phyloP scores from a whole-genome alignment of 2,797 vertebrate genomes.

The Aplochiton taeniatus region DNA sequence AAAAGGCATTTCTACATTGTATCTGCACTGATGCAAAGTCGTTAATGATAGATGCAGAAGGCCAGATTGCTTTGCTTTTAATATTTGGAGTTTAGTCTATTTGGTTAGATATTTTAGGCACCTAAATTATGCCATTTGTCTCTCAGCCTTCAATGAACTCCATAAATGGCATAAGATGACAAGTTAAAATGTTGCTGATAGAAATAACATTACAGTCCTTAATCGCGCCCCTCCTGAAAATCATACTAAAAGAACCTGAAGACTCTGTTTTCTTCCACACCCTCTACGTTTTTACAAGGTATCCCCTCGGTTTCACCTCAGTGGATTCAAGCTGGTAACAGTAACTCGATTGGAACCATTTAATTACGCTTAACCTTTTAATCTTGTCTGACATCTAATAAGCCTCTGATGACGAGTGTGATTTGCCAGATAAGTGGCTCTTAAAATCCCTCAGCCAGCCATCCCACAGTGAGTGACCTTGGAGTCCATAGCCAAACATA shows the following conservation, averaged over 20 bases:
- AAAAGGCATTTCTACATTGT: too few relatives aligned
- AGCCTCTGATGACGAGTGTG: slow-evolving; percentile 45
- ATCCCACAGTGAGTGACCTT: slow-evolving; percentile 34
- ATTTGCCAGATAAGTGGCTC: slow-evolving; percentile 47
- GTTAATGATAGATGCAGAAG: too few relatives aligned
- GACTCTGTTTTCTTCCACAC: slow-evolving; percentile 6
- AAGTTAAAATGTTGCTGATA: too few relatives aligned
- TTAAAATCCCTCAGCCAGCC: slow-evolving; percentile 50
- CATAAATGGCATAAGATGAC: too few relatives aligned
- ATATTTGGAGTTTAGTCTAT: too few relatives aligned
- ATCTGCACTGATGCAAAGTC: too few relatives aligned
- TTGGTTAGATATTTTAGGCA: too few relatives aligned
- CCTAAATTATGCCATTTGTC: too few relatives aligned
- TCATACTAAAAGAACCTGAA: slow-evolving; percentile 8
- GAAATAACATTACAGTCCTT: too few relatives aligned
- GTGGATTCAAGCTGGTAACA: slow-evolving; percentile 22
- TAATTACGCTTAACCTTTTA: slow-evolving; percentile 55
- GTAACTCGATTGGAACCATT: slow-evolving; percentile 44
- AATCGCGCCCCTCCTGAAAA: too few relatives aligned
- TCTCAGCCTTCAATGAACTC: too few relatives aligned
- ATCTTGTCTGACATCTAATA: slow-evolving; percentile 26
- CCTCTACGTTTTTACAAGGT: not conserved
- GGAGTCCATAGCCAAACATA: slow-evolving; percentile 57
- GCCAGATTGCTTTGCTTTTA: too few relatives aligned
- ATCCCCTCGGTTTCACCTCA: not conserved